Conservation (phyloP, 2,888 invertebrate genomes). For the Scrobipalpa atriplicella region DNA sequence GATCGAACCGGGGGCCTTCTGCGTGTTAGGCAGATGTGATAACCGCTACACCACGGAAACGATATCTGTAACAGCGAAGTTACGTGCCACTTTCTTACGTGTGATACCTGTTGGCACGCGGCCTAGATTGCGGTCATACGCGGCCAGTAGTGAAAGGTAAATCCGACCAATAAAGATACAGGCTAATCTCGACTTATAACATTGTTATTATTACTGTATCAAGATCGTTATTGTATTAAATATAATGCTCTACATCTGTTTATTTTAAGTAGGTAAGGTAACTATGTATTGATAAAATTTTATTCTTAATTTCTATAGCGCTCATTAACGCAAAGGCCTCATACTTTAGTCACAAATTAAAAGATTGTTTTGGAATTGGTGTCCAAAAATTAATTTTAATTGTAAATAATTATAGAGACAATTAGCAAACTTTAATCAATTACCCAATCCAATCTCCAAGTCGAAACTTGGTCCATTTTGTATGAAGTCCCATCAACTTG, state of each 20-base stretch:
- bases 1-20: conserved; percentile 96
- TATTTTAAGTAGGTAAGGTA: too few relatives aligned
- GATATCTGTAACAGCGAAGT: conserved; percentile 16
- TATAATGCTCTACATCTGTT: too few relatives aligned
- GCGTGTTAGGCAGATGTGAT: conserved; percentile 96
- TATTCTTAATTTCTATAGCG: too few relatives aligned
- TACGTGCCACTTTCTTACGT: neutral
- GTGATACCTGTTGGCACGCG: conserved; percentile 6
- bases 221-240: neutral
- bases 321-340: too few relatives aligned
- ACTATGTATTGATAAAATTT: too few relatives aligned
- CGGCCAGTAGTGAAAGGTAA: conserved; percentile 18
- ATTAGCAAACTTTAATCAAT: neutral
- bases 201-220: neutral
- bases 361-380: too few relatives aligned
- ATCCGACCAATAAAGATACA: conserved; percentile 26
- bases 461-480: neutral
- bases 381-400: too few relatives aligned
- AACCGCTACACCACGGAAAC: conserved; percentile 96
- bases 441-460: neutral
- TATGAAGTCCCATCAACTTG: conserved; percentile 12
- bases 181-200: neutral
- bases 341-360: too few relatives aligned
- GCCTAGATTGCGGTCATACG: neutral
- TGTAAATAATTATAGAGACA: too few relatives aligned